phyloP scores from a whole-genome alignment of 2,797 vertebrate species.

The Phalanger gymnotis region DNA sequence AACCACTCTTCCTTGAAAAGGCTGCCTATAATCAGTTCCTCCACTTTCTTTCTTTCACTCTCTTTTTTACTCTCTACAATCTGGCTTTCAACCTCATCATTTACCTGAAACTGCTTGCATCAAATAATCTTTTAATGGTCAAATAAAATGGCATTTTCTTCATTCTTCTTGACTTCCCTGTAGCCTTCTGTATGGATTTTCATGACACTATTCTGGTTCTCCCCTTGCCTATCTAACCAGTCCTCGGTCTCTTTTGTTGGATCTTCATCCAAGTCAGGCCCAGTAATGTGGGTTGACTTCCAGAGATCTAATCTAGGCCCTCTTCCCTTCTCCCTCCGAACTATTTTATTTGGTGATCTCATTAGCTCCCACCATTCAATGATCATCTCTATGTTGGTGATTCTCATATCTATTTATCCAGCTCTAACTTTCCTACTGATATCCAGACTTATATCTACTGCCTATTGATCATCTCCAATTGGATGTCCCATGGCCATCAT shows the following conservation, averaged over 20 bases:
- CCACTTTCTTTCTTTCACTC: neutral
- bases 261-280: neutral
- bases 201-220: neutral
- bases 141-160: neutral
- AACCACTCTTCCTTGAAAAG: neutral
- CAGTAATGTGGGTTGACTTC: neutral
- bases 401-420: neutral
- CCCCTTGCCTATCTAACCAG: neutral
- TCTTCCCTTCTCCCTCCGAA: neutral
- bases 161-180: neutral
- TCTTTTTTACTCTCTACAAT: too few relatives aligned
- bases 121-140: neutral
- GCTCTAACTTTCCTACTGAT: too few relatives aligned
- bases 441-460: too few relatives aligned
- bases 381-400: neutral
- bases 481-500: too few relatives aligned
- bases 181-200: neutral
- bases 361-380: neutral
- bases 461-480: too few relatives aligned
- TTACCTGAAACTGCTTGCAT: neutral
- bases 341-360: neutral
- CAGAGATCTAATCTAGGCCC: neutral
- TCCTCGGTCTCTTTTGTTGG: neutral
- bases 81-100: neutral
- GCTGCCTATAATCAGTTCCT: neutral